A percentile compares a stretch with the other conserved stretches of the same genome.
These are phyloP conservation scores for Porites cylindrica DNA, from an alignment of 92 coral and sea anemone genomes.

Conservation along the genomic window DNA sequence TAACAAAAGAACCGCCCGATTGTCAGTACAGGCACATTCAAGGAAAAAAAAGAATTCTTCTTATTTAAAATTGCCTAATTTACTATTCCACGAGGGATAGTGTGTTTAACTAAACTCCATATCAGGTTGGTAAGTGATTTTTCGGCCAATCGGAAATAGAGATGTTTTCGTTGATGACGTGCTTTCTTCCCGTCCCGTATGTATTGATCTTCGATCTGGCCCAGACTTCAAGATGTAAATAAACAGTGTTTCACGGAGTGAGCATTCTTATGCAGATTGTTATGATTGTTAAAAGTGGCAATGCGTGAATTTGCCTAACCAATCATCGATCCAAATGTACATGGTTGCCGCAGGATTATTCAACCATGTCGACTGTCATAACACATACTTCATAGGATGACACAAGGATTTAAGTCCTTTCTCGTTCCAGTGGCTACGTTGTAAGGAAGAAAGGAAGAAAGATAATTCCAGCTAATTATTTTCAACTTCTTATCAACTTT, in stretches of 20 bases:
- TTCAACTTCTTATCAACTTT: background rate
- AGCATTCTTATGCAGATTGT: conserved; percentile 25
- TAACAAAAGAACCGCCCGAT: background rate
- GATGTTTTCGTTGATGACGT: background rate
- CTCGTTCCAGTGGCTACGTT: background rate
- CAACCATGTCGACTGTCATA: conserved; percentile 26
- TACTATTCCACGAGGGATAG: conserved; percentile 34
- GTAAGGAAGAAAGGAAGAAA: background rate
- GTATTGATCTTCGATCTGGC: conserved; percentile 22
- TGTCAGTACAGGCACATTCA: background rate
- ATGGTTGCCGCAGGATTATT: background rate
- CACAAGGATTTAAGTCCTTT: background rate
- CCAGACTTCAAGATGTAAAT: conserved; percentile 5
- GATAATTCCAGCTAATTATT: conserved; percentile 10
- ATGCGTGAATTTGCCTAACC: conserved; percentile 27
- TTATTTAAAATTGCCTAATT: conserved; percentile 5
- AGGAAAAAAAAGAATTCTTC: background rate
- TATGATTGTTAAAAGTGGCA: background rate
- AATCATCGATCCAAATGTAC: conserved; percentile 47
- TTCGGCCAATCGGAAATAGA: conserved; percentile 1
- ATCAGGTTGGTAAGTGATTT: too few species aligned
- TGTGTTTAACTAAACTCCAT: background rate
- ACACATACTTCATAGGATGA: background rate
- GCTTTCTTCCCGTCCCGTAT: background rate
- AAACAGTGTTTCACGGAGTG: background rate